phyloP scores from a whole-genome alignment of 1,140 invertebrate genomes.

The Drosophila paulistorum region DNA sequence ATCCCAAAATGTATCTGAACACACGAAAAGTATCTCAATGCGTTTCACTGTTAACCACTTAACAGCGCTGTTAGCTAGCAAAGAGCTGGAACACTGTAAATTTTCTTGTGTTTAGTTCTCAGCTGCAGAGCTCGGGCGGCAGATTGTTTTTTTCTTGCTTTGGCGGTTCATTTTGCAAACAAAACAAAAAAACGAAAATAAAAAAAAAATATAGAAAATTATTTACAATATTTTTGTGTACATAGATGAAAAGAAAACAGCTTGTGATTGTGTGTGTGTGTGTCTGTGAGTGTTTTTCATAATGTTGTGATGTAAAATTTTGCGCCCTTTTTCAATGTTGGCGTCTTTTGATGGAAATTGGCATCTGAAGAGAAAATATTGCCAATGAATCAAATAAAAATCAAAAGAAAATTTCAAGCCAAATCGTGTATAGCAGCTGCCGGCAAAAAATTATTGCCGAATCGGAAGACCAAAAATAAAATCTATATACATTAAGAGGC shows the following conservation, averaged over 20 bases:
- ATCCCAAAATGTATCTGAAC: slow-evolving; percentile 3
- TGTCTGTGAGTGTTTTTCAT: not conserved
- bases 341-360: slow-evolving; percentile 2
- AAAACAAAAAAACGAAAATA: slow-evolving; percentile 5
- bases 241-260: slow-evolving; percentile 12
- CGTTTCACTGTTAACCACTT: not conserved
- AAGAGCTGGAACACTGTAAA: slow-evolving; percentile 27
- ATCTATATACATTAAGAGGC: not conserved
- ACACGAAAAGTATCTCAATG: not conserved
- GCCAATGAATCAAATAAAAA: slow-evolving; percentile 25
- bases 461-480: not conserved
- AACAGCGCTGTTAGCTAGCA: not conserved
- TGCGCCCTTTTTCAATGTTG: slow-evolving; percentile 12
- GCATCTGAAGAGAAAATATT: slow-evolving; percentile 9
- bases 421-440: slow-evolving; percentile 3
- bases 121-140: slow-evolving; percentile 43
- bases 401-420: slow-evolving; percentile 45
- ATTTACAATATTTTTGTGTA: slow-evolving; percentile 3
- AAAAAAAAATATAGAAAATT: slow-evolving; percentile 11
- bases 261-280: slow-evolving; percentile 1
- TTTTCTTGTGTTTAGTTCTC: slow-evolving; percentile 56
- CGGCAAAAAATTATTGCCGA: not conserved
- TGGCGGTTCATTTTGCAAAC: slow-evolving; percentile 15
- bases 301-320: slow-evolving; percentile 2
- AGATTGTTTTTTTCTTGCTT: slow-evolving; percentile 41